phyloP scores from a whole-genome alignment of 2,113 vertebrate species.

The Sylvia atricapilla region DNA sequence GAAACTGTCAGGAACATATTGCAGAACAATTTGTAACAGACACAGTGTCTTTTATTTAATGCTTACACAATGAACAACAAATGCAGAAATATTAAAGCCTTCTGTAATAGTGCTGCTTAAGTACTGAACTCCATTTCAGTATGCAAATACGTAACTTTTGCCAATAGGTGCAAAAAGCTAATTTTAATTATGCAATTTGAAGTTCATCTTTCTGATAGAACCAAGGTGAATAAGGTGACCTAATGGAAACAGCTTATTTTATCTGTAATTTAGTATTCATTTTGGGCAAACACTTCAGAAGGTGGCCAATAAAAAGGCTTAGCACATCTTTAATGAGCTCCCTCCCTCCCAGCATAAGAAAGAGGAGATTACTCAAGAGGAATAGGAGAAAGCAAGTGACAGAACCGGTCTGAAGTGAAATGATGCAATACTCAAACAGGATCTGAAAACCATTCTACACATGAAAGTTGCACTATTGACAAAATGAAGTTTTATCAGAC shows the following conservation, averaged over 20 bases:
- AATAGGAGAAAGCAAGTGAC: constrained; percentile 11
- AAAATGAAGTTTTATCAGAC: background rate
- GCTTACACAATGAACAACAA: background rate
- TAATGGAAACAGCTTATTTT: background rate
- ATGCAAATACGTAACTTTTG: background rate
- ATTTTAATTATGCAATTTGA: background rate
- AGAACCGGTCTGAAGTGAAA: constrained; percentile 17
- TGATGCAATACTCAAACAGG: constrained; percentile 27
- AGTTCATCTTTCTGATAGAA: background rate
- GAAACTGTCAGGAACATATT: background rate
- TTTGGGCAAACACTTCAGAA: background rate
- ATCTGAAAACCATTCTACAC: background rate
- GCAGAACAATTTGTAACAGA: background rate
- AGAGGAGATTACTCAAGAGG: background rate
- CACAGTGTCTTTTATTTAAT: background rate
- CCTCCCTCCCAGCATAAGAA: background rate
- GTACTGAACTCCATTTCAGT: background rate
- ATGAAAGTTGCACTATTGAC: background rate
- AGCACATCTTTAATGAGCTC: background rate
- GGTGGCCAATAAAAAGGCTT: background rate
- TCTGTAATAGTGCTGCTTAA: background rate
- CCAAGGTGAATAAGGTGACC: background rate
- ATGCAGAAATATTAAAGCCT: background rate
- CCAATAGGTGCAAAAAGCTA: background rate
- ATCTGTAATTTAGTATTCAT: background rate